phyloP scores from a whole-genome alignment of 1,140 invertebrate genomes.

The Chironomus striatipennis region DNA sequence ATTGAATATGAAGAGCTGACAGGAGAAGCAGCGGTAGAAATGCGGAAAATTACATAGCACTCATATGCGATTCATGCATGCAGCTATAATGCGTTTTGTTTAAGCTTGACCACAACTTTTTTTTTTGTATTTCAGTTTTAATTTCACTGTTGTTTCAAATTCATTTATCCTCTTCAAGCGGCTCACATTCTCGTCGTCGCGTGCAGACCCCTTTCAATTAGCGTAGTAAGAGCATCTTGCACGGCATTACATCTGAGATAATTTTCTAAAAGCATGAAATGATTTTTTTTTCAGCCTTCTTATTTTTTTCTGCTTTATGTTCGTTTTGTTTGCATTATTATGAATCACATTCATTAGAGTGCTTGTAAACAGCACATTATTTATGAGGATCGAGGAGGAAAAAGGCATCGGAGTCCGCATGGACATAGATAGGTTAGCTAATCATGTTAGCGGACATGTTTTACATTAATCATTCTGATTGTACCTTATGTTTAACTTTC shows the following conservation, averaged over 20 bases:
- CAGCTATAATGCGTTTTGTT: background rate
- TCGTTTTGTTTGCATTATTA: slow-evolving; percentile 18
- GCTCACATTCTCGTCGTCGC: background rate
- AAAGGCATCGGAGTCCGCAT: background rate
- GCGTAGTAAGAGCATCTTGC: background rate
- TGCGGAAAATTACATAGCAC: too few relatives aligned
- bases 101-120: background rate
- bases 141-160: background rate
- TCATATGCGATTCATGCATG: too few relatives aligned
- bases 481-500: background rate
- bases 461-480: background rate
- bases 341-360: slow-evolving; percentile 7
- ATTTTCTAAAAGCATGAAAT: background rate
- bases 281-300: background rate
- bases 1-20: too few relatives aligned
- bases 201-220: slow-evolving; percentile 20
- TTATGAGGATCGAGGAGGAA: background rate
- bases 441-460: background rate
- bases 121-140: too few relatives aligned
- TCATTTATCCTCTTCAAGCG: background rate
- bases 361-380: slow-evolving; percentile 19
- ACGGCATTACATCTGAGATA: background rate
- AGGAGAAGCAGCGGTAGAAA: too few relatives aligned
- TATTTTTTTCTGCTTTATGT: background rate
- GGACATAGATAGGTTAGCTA: background rate